Evolutionary conservation across 2,888 invertebrate species (phyloP), one percentile per base, ranked within the genome.

Genomic region (Autographa pulchrina): DNA sequence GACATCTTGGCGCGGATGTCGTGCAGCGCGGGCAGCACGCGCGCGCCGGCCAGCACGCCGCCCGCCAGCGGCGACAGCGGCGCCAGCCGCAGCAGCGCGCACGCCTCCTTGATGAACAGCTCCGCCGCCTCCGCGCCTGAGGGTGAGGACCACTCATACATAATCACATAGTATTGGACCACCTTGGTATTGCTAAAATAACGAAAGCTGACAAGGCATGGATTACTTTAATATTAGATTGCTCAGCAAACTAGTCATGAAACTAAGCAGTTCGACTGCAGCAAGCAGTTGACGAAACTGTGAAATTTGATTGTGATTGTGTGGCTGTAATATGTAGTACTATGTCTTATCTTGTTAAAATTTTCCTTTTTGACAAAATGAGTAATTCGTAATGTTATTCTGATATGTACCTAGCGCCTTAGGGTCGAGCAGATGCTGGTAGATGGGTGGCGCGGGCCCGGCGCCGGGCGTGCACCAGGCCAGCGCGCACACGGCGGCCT

Each of bases 1-100:
- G 95, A 89, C 95, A 96, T 96, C 89, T 96, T 96, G 82, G 94
- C 91, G 74, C 95, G 90, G 81, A 99, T 98, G 94, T 99, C 99
- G 74, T 99, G 96, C 74, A 99, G 96, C 58, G 99, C 99, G 20
- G 99, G 99, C 85, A 99, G 96, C 62, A 99, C 99, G 43, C 97
- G 97, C 87, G 98, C 98, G 62, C 99, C 99, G 35, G 99, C 99
- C 90, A 98, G 97, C 81, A 99, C 97, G 79, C 99, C 99, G 82
- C 99, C 98, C 73, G 98, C 98, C 68, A 99, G 96, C 35, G 99
- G 98, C 58, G 96, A 96, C 85, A 94, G 91, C 71, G 96, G 95
- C 78, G 96, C 99, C 82, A 99, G 97, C 0, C 99, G 99, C 79
- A 99, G 96, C 70, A 99, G 96, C 70, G 98, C 97, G 93, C 99